These are phyloP conservation scores for Leptopilina drosophilae DNA, from an alignment of 2,888 invertebrate species.

Conservation along the genomic window DNA sequence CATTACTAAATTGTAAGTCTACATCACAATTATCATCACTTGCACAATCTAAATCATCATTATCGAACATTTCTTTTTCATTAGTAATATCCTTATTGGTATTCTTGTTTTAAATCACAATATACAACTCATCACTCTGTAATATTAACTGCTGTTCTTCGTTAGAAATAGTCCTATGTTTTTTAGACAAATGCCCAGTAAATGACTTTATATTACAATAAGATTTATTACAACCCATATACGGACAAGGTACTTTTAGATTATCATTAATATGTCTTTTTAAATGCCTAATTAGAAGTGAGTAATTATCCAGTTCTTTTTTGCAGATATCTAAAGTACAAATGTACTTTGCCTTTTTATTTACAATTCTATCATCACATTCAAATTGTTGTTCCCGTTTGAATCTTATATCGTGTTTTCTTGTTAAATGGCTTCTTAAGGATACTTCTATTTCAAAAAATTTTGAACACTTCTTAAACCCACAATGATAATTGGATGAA, in stretches of 20 bases:
- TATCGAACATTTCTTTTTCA: too few species aligned
- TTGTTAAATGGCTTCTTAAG: not conserved
- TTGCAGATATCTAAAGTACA: not conserved
- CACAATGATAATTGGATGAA: slow-evolving; percentile 66
- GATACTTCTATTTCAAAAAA: slow-evolving; percentile 71
- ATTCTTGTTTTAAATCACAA: not conserved
- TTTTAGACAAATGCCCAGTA: slow-evolving; percentile 37
- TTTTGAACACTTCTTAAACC: slow-evolving; percentile 75
- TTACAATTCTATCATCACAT: not conserved
- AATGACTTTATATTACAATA: slow-evolving; percentile 11
- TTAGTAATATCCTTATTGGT: too few species aligned
- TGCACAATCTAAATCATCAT: too few species aligned
- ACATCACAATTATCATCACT: too few species aligned
- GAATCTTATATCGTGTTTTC: not conserved
- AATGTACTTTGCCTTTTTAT: not conserved
- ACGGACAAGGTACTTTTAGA: not conserved
- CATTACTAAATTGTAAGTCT: too few species aligned
- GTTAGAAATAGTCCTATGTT: not conserved
- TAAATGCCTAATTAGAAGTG: not conserved
- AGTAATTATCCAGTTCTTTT: not conserved
- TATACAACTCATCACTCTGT: not conserved
- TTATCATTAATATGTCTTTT: not conserved
- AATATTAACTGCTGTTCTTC: not conserved
- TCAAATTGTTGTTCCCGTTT: not conserved
- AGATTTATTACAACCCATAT: slow-evolving; percentile 4